These are phyloP conservation scores for Tetraneura akinire DNA, from an alignment of 1,140 invertebrate species.

Conservation along the genomic window DNA sequence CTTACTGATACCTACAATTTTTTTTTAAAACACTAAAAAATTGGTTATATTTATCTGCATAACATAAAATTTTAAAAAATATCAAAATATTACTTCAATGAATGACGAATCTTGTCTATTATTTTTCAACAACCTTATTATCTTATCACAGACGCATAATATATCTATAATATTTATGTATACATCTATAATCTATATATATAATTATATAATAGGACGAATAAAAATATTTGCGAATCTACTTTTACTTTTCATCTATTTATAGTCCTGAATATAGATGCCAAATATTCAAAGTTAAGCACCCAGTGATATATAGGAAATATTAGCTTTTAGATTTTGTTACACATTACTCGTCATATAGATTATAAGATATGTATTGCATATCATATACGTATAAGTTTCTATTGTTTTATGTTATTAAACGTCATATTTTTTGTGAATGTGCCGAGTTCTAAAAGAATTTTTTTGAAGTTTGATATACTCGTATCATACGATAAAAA, in stretches of 20 bases:
- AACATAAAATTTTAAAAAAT: no score
- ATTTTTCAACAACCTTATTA: no score
- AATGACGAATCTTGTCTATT: no score
- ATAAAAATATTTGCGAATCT: background rate
- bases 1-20: no score
- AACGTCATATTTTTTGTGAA: constrained; percentile 14
- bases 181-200: background rate
- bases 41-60: background rate
- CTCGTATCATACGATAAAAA: no score
- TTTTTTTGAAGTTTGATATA: no score
- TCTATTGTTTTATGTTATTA: background rate
- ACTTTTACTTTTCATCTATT: background rate
- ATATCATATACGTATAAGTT: no score
- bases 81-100: no score
- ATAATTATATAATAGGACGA: background rate
- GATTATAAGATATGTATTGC: background rate
- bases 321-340: background rate
- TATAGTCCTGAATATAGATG: background rate
- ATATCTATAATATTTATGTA: background rate
- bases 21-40: background rate
- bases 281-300: background rate
- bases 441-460: background rate
- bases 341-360: background rate
- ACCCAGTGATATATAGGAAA: background rate
- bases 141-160: background rate